Percentiles rank a stretch among this genome's conserved stretches.
phyloP scores from a whole-genome alignment of 2,797 vertebrate species.

The Rhodeus uyekii region DNA sequence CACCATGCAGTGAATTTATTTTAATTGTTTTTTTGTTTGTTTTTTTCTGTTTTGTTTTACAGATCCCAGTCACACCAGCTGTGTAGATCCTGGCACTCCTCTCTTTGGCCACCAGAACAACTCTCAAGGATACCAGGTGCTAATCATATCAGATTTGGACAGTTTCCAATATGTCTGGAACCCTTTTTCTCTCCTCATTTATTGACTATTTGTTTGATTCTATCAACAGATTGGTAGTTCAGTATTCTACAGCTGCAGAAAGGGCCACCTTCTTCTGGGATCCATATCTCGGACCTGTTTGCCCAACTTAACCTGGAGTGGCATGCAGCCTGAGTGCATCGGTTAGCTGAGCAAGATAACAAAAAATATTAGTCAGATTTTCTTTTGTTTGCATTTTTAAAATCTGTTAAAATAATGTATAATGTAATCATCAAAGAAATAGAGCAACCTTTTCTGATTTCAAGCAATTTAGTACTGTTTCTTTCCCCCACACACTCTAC shows the following conservation, averaged over 20 bases:
- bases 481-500: neutral
- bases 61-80: constrained; percentile 94
- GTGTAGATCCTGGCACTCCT: constrained; percentile 86
- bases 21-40: neutral
- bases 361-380: constrained; percentile 61
- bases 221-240: constrained; percentile 85
- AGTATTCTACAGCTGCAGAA: constrained; percentile 92
- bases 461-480: neutral
- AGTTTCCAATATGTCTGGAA: neutral
- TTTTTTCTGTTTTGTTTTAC: constrained; percentile 59
- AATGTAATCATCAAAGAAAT: neutral
- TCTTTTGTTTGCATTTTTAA: neutral
- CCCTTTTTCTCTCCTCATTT: neutral
- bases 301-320: constrained; percentile 97
- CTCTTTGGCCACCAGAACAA: constrained; percentile 94
- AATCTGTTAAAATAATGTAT: neutral
- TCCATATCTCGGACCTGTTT: constrained; percentile 95
- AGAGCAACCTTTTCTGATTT: constrained; percentile 21
- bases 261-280: constrained; percentile 95
- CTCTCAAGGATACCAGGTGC: constrained; percentile 94
- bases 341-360: constrained; percentile 79
- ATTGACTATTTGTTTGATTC: constrained; percentile 19
- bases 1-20: neutral
- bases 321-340: constrained; percentile 91
- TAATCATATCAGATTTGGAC: neutral